phyloP scores from a whole-genome alignment of 2,888 invertebrate species.

The Melanostoma scalare region DNA sequence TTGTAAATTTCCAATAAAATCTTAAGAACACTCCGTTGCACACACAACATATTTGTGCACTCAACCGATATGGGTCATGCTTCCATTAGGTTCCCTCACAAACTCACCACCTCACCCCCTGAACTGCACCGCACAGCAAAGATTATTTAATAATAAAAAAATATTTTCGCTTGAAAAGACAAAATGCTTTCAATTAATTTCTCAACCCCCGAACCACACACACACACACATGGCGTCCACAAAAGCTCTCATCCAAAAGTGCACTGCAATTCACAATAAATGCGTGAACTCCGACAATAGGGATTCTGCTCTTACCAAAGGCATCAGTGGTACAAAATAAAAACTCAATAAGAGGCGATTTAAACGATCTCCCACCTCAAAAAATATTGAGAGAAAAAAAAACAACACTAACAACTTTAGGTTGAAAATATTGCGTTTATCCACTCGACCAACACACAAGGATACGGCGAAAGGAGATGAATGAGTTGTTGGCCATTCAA shows the following conservation, averaged over 20 bases:
- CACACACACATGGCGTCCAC: neutral
- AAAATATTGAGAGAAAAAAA: neutral
- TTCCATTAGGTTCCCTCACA: no score
- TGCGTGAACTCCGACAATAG: conserved; percentile 10
- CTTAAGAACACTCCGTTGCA: no score
- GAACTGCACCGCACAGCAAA: neutral
- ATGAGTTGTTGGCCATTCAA: conserved; percentile 21
- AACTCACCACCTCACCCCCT: no score
- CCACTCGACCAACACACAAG: conserved; percentile 30
- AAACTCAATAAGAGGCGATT: conserved; percentile 39
- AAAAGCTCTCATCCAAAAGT: neutral
- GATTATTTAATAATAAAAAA: conserved; percentile 8
- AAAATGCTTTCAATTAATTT: conserved; percentile 45
- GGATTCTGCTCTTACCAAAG: conserved; percentile 21
- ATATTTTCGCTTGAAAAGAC: conserved; percentile 17
- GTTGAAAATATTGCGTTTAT: conserved; percentile 36
- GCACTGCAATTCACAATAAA: conserved; percentile 12
- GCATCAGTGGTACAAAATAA: neutral
- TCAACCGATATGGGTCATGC: no score
- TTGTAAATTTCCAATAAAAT: no score
- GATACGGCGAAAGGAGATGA: conserved; percentile 25
- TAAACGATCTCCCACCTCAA: conserved; percentile 52
- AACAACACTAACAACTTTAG: conserved; percentile 9
- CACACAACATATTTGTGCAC: no score
- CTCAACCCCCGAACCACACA: neutral